Conservation (phyloP, 2,888 invertebrate species). For the Imbricaverruca yamaguchii region DNA sequence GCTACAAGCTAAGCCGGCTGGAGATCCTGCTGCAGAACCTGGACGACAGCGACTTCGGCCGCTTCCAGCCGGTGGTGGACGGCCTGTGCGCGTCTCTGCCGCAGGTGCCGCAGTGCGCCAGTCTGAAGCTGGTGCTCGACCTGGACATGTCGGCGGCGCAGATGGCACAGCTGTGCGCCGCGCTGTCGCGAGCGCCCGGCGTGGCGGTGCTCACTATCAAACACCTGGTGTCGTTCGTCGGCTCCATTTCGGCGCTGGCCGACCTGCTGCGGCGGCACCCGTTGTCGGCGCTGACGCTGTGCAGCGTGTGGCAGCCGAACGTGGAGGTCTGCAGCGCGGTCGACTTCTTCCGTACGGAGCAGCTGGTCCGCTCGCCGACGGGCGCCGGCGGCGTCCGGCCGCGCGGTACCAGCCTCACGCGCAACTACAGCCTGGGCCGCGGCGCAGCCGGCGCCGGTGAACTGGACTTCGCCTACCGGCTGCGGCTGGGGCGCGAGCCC, state of each 20-base stretch:
- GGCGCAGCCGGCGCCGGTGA: constrained; percentile 24
- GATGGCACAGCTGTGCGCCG: constrained; percentile 48
- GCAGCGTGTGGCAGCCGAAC: constrained; percentile 49
- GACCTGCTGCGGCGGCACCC: constrained; percentile 46
- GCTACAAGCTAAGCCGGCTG: constrained; percentile 45
- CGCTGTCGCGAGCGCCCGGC: constrained; percentile 47
- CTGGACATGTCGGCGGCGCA: constrained; percentile 42
- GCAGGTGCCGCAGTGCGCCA: constrained; percentile 35
- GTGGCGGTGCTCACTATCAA: constrained; percentile 49
- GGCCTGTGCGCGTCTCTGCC: constrained; percentile 43
- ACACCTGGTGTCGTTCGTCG: constrained; percentile 41
- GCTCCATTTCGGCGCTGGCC: constrained; percentile 48
- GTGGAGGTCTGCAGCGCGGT: constrained; percentile 37
- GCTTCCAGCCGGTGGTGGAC: constrained; percentile 49
- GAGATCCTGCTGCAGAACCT: constrained; percentile 50
- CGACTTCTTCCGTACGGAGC: constrained; percentile 12
- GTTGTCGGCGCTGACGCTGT: constrained; percentile 47
- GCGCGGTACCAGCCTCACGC: constrained; percentile 33
- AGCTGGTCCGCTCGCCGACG: constrained; percentile 45
- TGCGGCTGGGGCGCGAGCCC: constrained; percentile 23
- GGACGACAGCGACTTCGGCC: constrained; percentile 48
- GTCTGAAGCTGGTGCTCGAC: constrained; percentile 49
- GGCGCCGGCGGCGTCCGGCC: constrained; percentile 46
- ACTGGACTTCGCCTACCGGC: constrained; percentile 17
- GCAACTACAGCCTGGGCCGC: constrained; percentile 32